Evolutionary conservation across 2,797 vertebrate species (phyloP), one percentile per base, ranked within the genome.

Genomic region (Sternotherus odoratus): DNA sequence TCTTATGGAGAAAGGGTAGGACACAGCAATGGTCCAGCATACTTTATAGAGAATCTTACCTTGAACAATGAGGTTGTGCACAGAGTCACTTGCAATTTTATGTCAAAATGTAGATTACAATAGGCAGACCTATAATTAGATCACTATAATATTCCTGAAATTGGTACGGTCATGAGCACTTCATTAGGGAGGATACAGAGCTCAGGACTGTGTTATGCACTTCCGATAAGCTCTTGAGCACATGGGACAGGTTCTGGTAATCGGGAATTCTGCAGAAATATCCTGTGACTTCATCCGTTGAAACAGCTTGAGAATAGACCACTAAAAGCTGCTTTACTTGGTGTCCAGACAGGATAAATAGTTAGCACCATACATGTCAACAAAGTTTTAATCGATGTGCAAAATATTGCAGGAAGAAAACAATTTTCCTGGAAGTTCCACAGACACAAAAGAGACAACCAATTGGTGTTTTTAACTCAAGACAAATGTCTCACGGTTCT

Each of bases 381-480:
- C 50, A 77, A 79, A 33, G 88, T 49, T 88, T 78, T 85, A 75
- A 89, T 3, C 43, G 83, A 69, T 26, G 8, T n/a, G 7, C 57
- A 93, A 92, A 88, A 39, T 69, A 19, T 88, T 86, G 88, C 50
- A 88, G 85, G 33, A 23, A 13, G 17, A 10, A 53, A 43, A 86
- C 93, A 56, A 57, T 50, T 66, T 66, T 36, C 19, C 72, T 57
- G 75, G 79, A 72, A 56, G 12, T 2, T 83, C 79, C 23, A 4
- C 6, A n/a, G 26, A 60, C 21, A 60, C 33, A 77, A 30, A 23
- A 74, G 81, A 90, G 74, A 23, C 33, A 88, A 63, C 80, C 48
- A 53, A 3, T 3, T 49, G 17, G 28, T 75, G 17, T 0, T 83
- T 92, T 93, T 79, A 11, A 33, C 78, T 88, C 5, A 26, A 77